Evolutionary conservation across 2,797 vertebrate species (phyloP).

Genomic region (Sebastes minor): DNA sequence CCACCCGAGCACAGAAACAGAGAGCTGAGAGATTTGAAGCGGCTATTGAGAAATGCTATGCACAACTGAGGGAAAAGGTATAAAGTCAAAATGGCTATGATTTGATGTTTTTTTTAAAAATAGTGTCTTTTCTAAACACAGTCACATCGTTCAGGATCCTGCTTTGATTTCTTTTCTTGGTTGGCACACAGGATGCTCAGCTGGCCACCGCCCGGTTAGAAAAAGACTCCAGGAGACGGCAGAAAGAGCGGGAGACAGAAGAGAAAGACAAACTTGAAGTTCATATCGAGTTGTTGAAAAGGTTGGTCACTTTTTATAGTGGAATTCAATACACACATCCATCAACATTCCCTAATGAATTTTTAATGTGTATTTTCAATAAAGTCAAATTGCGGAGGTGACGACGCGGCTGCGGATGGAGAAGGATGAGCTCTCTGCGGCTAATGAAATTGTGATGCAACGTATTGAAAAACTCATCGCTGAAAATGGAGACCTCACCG

Average conservation of each 20-base stretch:
- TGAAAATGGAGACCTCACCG: constrained; percentile 69
- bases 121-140: rapidly evolving
- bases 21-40: constrained; percentile 82
- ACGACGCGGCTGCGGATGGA: constrained; percentile 77
- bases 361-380: constrained; percentile 23
- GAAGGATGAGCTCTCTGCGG: constrained; percentile 67
- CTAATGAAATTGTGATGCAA: constrained; percentile 75
- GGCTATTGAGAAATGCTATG: constrained; percentile 79
- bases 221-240: constrained; percentile 79
- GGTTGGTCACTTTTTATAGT: constrained; percentile 66
- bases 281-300: constrained; percentile 80
- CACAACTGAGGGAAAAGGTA: constrained; percentile 85
- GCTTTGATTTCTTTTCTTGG: not conserved
- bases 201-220: constrained; percentile 78
- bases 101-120: not conserved
- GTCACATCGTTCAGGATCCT: not conserved
- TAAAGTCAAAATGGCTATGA: not conserved
- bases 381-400: constrained; percentile 83
- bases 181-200: constrained; percentile 80
- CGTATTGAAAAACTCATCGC: constrained; percentile 75
- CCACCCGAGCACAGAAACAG: constrained; percentile 82
- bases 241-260: constrained; percentile 77
- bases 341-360: not conserved
- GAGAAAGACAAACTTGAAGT: constrained; percentile 80
- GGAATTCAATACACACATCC: not conserved